Percentiles rank a stretch among this genome's conserved stretches.
These are phyloP conservation scores for Solea solea DNA, from an alignment of 2,113 vertebrate genomes.

Conservation along the genomic window DNA sequence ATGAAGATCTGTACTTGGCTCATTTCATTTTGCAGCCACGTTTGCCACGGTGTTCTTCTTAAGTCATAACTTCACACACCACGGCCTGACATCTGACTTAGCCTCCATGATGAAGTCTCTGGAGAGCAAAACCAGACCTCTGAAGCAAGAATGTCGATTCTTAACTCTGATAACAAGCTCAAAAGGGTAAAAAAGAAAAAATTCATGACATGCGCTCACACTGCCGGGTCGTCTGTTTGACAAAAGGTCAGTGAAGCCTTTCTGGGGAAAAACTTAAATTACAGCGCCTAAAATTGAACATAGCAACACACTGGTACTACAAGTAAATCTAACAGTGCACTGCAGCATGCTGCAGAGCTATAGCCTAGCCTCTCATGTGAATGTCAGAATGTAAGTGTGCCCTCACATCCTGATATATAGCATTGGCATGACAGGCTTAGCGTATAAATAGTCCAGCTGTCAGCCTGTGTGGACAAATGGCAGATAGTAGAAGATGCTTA, in stretches of 20 bases:
- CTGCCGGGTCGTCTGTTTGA: constrained; percentile 15
- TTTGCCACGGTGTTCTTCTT: constrained; percentile 24
- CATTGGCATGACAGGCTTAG: constrained; percentile 67
- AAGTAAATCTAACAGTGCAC: constrained; percentile 25
- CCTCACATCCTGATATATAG: constrained; percentile 67
- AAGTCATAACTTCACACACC: constrained; percentile 42
- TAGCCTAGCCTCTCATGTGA: constrained; percentile 46
- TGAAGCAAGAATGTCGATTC: constrained; percentile 31
- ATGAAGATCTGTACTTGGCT: constrained; percentile 47
- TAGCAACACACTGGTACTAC: constrained; percentile 17
- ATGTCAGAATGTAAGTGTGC: constrained; percentile 58
- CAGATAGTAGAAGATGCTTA: constrained; percentile 50
- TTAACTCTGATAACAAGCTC: constrained; percentile 51
- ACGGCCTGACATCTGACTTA: constrained; percentile 41
- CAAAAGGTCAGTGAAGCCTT: constrained; percentile 41
- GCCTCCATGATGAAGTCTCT: constrained; percentile 38
- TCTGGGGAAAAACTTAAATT: constrained; percentile 5
- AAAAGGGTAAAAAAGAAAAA: constrained; percentile 21
- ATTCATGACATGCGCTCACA: constrained; percentile 8
- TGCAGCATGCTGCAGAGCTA: constrained; percentile 12
- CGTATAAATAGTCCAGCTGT: constrained; percentile 74
- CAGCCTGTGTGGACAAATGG: constrained; percentile 65
- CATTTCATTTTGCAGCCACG: constrained; percentile 43
- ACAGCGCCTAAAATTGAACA: constrained; percentile 25
- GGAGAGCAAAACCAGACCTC: constrained; percentile 35